Base-by-base conservation (phyloP, 2,113 vertebrate species). In the Pardalotus punctatus region DNA sequence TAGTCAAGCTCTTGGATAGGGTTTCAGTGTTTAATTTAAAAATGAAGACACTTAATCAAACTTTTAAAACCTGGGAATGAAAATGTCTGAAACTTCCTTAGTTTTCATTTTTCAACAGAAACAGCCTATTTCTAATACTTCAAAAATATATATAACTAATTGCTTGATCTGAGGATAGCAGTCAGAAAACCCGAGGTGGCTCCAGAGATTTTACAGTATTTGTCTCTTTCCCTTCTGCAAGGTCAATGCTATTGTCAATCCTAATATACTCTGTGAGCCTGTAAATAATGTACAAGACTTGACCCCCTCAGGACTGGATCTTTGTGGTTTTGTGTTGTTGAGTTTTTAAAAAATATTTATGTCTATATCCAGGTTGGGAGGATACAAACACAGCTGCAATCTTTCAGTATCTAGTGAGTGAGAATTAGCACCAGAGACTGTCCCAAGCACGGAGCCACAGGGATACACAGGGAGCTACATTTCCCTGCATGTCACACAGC, bases 31-130 rank as follows among this genome's bases (percentile, higher is more conserved):
- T 93, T 81, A 92, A 94, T 86, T 96, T 48, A 16, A 90, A 95
- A 95, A 84, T 81, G 5, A 97, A 81, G 81, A 76, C 51, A 92
- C 79, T 82, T 83, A 87, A 92, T 14, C 25, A 33, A 29, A 43
- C n/a, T 35, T 76, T 72, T 67, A 95, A 94, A 91, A 87, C 48
- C 65, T 87, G 86, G 70, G 80, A 94, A 82, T 92, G 27, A 43
- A 88, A 82, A 35, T 62, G 78, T 62, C 80, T 89, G 28, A 90
- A 96, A 58, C 58, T 29, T 86, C 18, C 74, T 66, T 80, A 67
- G 36, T 58, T 95, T 31, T 60, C 82, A 65, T 96, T 96, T 97
- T n/a, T 60, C 89, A 96, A 61, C 54, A 97, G 86, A 95, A 97
- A 95, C 36, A 82, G 77, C 60, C 72, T 90, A 84, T 81, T 73